Conservation (phyloP, 2,113 vertebrate species). For the Caretta caretta region DNA sequence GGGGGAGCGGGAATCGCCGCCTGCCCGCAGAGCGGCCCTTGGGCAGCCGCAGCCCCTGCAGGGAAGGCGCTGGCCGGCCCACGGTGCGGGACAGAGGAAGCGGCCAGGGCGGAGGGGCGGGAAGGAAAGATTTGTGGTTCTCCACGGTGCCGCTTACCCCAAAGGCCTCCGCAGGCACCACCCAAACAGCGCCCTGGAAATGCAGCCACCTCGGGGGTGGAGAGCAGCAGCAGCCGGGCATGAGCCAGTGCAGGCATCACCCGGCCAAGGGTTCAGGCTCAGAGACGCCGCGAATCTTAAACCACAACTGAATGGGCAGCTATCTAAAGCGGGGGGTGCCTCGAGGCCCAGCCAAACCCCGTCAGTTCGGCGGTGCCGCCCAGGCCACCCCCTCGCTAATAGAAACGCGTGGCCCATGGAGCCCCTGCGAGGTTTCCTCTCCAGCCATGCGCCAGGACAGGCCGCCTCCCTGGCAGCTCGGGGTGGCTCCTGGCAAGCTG, state of each 20-base stretch:
- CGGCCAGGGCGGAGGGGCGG: background rate
- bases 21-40: background rate
- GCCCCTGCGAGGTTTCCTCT: background rate
- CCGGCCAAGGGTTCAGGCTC: background rate
- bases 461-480: background rate
- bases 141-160: background rate
- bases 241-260: fast-evolving
- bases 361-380: background rate
- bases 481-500: background rate
- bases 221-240: background rate
- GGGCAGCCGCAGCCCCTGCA: background rate
- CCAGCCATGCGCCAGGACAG: too few species aligned
- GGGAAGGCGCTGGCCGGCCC: background rate
- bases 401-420: background rate
- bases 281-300: background rate
- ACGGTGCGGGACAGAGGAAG: background rate
- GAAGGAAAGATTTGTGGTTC: background rate
- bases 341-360: background rate
- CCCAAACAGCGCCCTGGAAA: background rate
- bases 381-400: background rate
- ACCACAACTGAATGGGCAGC: background rate
- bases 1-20: background rate
- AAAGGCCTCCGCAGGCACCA: background rate
- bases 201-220: fast-evolving
- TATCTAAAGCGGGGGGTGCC: background rate